Percentiles rank a stretch among this genome's conserved stretches.
Evolutionary conservation across 2,797 vertebrate species (phyloP).

Genomic region (Parambassis ranga): DNA sequence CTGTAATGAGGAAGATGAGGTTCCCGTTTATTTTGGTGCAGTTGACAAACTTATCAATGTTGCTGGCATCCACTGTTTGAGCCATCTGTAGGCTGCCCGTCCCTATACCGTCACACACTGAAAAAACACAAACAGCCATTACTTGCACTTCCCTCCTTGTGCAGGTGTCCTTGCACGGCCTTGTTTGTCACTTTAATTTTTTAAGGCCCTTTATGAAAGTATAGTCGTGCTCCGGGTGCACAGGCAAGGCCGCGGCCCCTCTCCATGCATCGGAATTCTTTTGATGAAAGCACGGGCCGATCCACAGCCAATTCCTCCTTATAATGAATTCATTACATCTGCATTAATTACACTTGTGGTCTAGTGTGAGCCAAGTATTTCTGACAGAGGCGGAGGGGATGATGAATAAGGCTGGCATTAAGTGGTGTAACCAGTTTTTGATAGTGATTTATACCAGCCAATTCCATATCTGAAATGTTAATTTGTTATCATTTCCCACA

Average conservation of each 20-base stretch:
- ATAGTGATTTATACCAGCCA: conserved; percentile 78
- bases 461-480: conserved; percentile 80
- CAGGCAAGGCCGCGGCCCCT: conserved; percentile 37
- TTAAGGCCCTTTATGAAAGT: conserved; percentile 32
- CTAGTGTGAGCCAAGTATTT: conserved; percentile 62
- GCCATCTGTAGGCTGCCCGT: conserved; percentile 89
- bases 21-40: conserved; percentile 99
- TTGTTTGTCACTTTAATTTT: conserved; percentile 35
- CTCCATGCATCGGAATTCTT: conserved; percentile 46
- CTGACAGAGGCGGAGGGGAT: conserved; percentile 61
- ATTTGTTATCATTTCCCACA: conserved; percentile 82
- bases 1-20: conserved; percentile 96
- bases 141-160: too few species aligned
- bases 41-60: conserved; percentile 95
- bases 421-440: conserved; percentile 74
- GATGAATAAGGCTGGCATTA: conserved; percentile 77
- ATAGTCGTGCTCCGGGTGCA: conserved; percentile 18
- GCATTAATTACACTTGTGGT: conserved; percentile 74
- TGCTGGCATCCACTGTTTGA: conserved; percentile 97
- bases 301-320: conserved; percentile 62
- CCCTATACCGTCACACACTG: conserved; percentile 96
- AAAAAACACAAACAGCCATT: too few species aligned
- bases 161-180: conserved; percentile 15
- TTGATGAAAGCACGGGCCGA: conserved; percentile 60
- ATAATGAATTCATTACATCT: conserved; percentile 78